Conservation (phyloP, 2,113 vertebrate species). For the Reinhardtius hippoglossoides region DNA sequence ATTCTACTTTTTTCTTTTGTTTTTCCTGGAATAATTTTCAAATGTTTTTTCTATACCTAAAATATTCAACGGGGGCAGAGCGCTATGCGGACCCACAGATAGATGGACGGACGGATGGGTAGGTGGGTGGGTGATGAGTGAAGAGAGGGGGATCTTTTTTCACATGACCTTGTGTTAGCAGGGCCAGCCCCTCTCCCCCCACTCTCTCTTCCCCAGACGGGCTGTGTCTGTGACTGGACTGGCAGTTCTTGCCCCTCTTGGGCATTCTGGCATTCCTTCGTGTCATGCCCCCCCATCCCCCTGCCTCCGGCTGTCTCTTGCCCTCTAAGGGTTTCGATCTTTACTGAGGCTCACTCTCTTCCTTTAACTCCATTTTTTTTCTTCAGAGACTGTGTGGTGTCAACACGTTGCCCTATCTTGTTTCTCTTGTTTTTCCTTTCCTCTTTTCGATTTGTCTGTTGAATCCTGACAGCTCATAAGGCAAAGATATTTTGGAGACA, state of each 20-base stretch:
- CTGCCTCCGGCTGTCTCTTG: conserved; percentile 73
- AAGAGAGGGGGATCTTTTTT: conserved; percentile 72
- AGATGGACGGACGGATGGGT: background rate
- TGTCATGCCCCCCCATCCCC: conserved; percentile 68
- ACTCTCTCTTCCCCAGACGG: conserved; percentile 81
- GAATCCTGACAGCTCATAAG: background rate
- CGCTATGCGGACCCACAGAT: conserved; percentile 19
- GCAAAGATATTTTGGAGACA: background rate
- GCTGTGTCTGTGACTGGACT: conserved; percentile 84
- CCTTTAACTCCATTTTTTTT: conserved; percentile 35
- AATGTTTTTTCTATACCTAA: conserved; percentile 40
- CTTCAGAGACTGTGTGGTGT: conserved; percentile 26
- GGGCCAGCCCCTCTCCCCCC: conserved; percentile 61
- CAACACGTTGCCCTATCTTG: conserved; percentile 17
- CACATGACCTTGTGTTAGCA: conserved; percentile 78
- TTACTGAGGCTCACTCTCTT: conserved; percentile 45
- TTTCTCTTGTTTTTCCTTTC: conserved; percentile 4
- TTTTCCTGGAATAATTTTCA: background rate
- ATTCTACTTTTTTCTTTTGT: background rate
- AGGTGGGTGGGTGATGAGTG: conserved; percentile 48
- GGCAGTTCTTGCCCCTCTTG: conserved; percentile 88
- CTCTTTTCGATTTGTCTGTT: background rate
- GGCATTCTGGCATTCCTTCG: conserved; percentile 91
- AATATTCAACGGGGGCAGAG: conserved; percentile 29
- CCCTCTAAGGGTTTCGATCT: conserved; percentile 64